A percentile compares a stretch with the other conserved stretches of the same genome.
Evolutionary conservation across 1,140 invertebrate genomes (phyloP).

Genomic region (Mactra quadrangularis): DNA sequence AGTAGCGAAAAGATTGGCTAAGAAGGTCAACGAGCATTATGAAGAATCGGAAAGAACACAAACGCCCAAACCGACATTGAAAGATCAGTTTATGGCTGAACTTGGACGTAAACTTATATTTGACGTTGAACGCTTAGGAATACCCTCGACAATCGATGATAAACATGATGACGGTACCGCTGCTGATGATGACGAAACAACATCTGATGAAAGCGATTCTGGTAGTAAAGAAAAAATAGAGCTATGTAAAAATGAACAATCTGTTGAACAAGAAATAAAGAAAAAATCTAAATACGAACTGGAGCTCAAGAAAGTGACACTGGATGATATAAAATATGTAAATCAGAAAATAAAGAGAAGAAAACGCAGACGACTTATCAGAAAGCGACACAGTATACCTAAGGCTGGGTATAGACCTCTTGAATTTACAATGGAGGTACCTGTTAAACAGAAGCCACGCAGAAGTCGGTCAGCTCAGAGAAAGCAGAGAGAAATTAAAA

Average conservation of each 20-base stretch:
- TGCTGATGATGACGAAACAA: neutral
- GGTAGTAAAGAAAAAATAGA: neutral
- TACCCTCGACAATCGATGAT: neutral
- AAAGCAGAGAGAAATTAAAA: slow-evolving; percentile 1
- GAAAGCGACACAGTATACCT: slow-evolving; percentile 45
- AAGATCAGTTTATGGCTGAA: slow-evolving; percentile 45
- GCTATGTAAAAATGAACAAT: too few species aligned
- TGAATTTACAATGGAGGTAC: slow-evolving; percentile 46
- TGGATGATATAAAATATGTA: slow-evolving; percentile 25
- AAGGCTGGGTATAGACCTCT: neutral
- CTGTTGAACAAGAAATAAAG: neutral
- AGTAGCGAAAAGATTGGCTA: slow-evolving; percentile 6
- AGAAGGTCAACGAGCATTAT: slow-evolving; percentile 7
- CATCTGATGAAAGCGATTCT: neutral
- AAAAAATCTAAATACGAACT: slow-evolving; percentile 3
- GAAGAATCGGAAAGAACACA: slow-evolving; percentile 12
- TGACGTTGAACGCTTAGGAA: slow-evolving; percentile 27
- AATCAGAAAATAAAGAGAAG: neutral
- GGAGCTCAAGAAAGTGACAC: slow-evolving; percentile 21
- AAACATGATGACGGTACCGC: neutral
- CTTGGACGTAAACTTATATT: slow-evolving; percentile 35
- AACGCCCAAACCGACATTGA: slow-evolving; percentile 32
- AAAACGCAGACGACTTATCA: slow-evolving; percentile 6
- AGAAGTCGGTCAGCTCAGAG: neutral
- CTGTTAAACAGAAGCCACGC: slow-evolving; percentile 15